Base-by-base conservation (phyloP, 2,888 invertebrate genomes). In the Nyleta sp. region DNA sequence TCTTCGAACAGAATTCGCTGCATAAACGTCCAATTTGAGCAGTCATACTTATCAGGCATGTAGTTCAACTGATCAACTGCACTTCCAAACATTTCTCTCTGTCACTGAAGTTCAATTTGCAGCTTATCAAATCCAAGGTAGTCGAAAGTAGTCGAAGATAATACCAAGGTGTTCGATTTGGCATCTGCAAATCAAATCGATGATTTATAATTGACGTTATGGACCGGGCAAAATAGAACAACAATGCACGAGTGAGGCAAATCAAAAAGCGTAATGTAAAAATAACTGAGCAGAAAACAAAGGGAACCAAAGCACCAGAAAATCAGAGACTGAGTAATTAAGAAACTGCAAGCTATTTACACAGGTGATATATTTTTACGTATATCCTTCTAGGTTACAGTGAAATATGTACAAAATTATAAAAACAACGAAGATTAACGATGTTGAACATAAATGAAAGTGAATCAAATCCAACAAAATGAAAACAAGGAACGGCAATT, bases 21-120 rank as follows among this genome's bases (percentile, higher is more conserved):
- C 8, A 74, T 46, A 60, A 77, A 83, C 2, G 22, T 40, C 79
- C 78, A 80, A 35, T 76, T 80, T 18, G 81, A 71, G 22, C 52
- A 68, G 64, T 84, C 82, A 65, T 83, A 83, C 18, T 53, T 65
- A 35, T 76, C 64, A 20, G 84, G 83, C 83, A 84, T 83, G 68
- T 80, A 81, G 13, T 62, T 60, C 13, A 84, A 42, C 6, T 59
- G 13, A 11, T 75, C 73, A 52, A 13, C 28, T 10, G 31, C 33
- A 35, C 11, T 70, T 17, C 18, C 74, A 48, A 67, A 70, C 64
- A 71, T 70, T 38, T 65, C 38, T 40, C 31, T 24, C 20, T 15
- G 15, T 80, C 68, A 78, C 40, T 80, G 80, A 8, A 74, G 62
- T 46, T 78, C 74, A 13, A 80, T 74, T 55, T 72, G 67, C 33